Evolutionary conservation across 2,888 invertebrate species (phyloP).

Genomic region (Icerya purchasi): DNA sequence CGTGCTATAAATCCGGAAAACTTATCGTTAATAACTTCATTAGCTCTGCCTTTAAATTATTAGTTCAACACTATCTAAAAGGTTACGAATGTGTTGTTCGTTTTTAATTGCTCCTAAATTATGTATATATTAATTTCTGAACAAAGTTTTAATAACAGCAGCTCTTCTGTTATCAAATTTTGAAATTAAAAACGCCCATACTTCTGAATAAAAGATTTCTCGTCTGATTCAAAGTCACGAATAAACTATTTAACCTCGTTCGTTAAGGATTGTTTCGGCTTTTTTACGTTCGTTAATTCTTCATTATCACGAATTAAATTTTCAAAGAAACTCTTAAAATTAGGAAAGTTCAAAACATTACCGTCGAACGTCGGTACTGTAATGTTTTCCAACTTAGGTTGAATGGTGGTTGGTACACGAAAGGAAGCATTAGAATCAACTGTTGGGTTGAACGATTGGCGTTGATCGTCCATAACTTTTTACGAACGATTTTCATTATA

Average conservation of each 20-base stretch:
- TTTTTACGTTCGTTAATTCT: conserved; percentile 1
- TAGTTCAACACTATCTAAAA: too few species aligned
- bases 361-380: conserved; percentile 4
- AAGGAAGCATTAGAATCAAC: not conserved
- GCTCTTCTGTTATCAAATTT: not conserved
- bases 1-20: too few species aligned
- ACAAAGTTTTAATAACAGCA: not conserved
- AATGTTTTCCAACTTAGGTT: conserved; percentile 1
- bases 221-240: not conserved
- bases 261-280: conserved; percentile 1
- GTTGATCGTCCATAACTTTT: too few species aligned
- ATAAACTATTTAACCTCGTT: not conserved
- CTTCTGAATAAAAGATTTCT: not conserved
- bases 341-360: not conserved
- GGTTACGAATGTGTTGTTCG: not conserved
- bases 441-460: too few species aligned
- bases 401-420: too few species aligned
- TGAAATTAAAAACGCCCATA: not conserved
- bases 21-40: too few species aligned
- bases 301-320: not conserved
- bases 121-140: too few species aligned
- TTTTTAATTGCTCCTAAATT: not conserved
- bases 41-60: too few species aligned
- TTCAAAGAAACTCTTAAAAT: conserved; percentile 1
- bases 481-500: too few species aligned